Evolutionary conservation across 2,113 vertebrate genomes (phyloP).

Genomic region (Sula dactylatra): DNA sequence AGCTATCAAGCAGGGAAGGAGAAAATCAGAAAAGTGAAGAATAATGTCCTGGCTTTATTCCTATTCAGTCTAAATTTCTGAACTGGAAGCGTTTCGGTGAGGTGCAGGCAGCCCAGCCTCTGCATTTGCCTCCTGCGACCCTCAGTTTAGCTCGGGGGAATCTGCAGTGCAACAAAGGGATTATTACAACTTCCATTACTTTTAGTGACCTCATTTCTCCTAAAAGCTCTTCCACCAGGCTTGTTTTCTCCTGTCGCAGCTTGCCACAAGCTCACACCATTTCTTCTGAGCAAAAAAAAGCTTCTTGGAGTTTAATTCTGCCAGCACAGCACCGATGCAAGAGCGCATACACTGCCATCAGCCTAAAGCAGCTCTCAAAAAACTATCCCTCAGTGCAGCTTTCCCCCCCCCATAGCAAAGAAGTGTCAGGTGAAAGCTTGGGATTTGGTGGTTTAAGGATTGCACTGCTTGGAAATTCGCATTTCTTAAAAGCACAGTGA

Average conservation of each 20-base stretch:
- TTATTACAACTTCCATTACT: background rate
- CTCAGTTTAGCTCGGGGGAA: background rate
- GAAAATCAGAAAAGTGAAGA: background rate
- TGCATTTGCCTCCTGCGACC: accelerated
- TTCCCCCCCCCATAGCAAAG: accelerated
- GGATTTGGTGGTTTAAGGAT: background rate
- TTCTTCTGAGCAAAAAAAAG: background rate
- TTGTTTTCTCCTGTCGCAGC: background rate
- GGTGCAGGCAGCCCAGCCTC: background rate
- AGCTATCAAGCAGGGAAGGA: background rate
- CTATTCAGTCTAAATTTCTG: background rate
- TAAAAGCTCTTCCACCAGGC: background rate
- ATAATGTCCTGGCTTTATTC: background rate
- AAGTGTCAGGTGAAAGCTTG: background rate
- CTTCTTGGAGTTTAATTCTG: background rate
- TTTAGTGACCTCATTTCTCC: background rate
- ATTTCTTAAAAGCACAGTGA: background rate
- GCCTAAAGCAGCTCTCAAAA: background rate
- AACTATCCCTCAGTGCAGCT: background rate
- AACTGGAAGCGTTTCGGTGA: background rate
- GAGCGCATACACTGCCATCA: accelerated
- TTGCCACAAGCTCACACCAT: background rate
- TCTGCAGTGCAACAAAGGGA: background rate
- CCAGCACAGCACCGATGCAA: accelerated
- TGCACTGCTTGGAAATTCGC: background rate